Evolutionary conservation across 2,113 vertebrate species (phyloP), one percentile per base, ranked within the genome.

Genomic region (Lepisosteus osseus): DNA sequence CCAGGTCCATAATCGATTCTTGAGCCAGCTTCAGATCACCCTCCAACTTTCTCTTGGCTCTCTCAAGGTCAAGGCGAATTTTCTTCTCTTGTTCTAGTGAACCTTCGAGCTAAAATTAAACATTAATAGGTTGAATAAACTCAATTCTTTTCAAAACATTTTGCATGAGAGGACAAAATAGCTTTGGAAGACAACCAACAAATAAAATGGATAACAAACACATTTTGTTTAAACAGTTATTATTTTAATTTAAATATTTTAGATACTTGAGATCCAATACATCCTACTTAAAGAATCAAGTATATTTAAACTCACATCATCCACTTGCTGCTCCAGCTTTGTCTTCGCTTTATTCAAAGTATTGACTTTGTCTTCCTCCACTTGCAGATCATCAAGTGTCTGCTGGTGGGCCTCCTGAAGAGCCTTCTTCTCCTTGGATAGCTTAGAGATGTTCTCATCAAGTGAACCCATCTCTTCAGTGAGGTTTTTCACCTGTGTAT

Each of bases 41-140:
- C 5, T 93, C 90, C 61, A 93, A 82, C 78, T 92, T 94, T 68
- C 88, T 89, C 79, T 93, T 95, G 8, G 76, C 76, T 81, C 93
- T 83, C 6, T 95, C 93, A 74, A 95, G 88, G 78, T 95, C 93
- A 67, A 91, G 83, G 62, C 87, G 67, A 41, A 92, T 72, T 73
- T 94, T 95, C 76, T 91, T 95, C 76, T 95, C 93, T 78, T 95
- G 93, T 74, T 95, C 92, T 67, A 95, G 68, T 54, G 87, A 91
- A 57, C 78, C 86, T 79, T 93, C 89, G 0, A 92, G 86, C 90
- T 93, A 77, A 66, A 78, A 17, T 3, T 56, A 40, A n/a, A 41
- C 7, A 41, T 17, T 29, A 11, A 45, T 3, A 61, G 54, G 43
- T n/a, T 54, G 6, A 15, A 72, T 29, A n/a, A 6, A 47, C 29